phyloP scores from a whole-genome alignment of 1,140 invertebrate species.

The Danaus melanippus region DNA sequence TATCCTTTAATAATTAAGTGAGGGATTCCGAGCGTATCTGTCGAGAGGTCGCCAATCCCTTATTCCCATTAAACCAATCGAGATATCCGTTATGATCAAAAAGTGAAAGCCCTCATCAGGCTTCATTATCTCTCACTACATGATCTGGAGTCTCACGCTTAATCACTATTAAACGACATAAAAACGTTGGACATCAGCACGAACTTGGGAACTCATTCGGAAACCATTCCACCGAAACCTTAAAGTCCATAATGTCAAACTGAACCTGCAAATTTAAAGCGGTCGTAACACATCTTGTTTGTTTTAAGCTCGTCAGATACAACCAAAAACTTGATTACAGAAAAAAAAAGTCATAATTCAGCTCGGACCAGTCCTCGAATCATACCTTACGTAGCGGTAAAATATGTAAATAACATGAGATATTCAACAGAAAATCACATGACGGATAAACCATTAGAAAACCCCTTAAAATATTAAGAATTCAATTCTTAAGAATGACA shows the following conservation, averaged over 20 bases:
- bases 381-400: conserved; percentile 56
- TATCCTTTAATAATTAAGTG: conserved; percentile 36
- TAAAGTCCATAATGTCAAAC: conserved; percentile 26
- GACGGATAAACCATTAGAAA: conserved; percentile 9
- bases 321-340: conserved; percentile 51
- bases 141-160: conserved; percentile 50
- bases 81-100: conserved; percentile 56
- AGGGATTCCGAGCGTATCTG: conserved; percentile 28
- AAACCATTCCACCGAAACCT: conserved; percentile 1
- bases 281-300: conserved; percentile 39
- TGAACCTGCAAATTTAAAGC: conserved; percentile 20
- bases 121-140: conserved; percentile 49
- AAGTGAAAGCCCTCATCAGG: conserved; percentile 54
- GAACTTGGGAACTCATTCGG: conserved; percentile 9
- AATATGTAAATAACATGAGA: conserved; percentile 49
- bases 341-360: conserved; percentile 53
- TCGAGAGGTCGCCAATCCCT: conserved; percentile 38
- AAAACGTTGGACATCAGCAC: conserved; percentile 22
- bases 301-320: conserved; percentile 50
- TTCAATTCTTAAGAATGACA: neutral
- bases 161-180: conserved; percentile 47
- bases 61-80: conserved; percentile 37
- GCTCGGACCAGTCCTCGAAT: conserved; percentile 39
- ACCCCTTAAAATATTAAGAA: too few relatives aligned
- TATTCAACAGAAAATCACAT: conserved; percentile 32